These are phyloP conservation scores for Apomyelois bistriatella DNA, from an alignment of 2,888 invertebrate species.

Conservation along the genomic window DNA sequence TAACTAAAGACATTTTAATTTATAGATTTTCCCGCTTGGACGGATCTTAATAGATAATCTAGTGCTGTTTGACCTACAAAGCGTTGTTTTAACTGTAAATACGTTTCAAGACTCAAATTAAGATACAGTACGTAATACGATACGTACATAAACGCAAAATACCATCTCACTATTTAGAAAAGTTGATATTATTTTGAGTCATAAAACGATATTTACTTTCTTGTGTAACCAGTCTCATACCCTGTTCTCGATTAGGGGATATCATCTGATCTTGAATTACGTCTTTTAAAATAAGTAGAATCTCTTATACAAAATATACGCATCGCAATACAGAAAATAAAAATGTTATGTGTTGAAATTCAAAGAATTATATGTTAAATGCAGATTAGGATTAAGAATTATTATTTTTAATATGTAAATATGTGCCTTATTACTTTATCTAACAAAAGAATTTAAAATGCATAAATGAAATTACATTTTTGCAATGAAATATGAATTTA, in stretches of 20 bases:
- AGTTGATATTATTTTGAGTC: conserved; percentile 13
- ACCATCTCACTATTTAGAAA: no score
- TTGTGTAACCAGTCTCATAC: conserved; percentile 28
- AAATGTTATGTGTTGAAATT: neutral
- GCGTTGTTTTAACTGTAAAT: conserved; percentile 22
- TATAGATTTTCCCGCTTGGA: conserved; percentile 65
- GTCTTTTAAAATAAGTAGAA: conserved; percentile 15
- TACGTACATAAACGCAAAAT: no score
- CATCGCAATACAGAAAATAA: neutral
- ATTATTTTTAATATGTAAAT: no score
- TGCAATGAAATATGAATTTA: neutral
- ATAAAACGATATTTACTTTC: conserved; percentile 16
- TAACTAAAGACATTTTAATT: conserved; percentile 47
- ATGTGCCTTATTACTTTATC: no score
- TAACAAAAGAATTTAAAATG: no score
- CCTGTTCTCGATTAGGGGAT: conserved; percentile 38
- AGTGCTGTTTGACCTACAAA: conserved; percentile 40
- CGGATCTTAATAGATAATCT: conserved; percentile 63
- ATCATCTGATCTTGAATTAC: conserved; percentile 16
- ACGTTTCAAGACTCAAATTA: conserved; percentile 17
- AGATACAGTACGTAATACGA: no score
- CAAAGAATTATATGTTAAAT: no score
- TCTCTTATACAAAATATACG: neutral
- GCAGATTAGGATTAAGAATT: no score
- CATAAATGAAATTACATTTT: no score